Base-by-base conservation (phyloP, 2,797 vertebrate genomes). In the Gymnothorax reevesii region DNA sequence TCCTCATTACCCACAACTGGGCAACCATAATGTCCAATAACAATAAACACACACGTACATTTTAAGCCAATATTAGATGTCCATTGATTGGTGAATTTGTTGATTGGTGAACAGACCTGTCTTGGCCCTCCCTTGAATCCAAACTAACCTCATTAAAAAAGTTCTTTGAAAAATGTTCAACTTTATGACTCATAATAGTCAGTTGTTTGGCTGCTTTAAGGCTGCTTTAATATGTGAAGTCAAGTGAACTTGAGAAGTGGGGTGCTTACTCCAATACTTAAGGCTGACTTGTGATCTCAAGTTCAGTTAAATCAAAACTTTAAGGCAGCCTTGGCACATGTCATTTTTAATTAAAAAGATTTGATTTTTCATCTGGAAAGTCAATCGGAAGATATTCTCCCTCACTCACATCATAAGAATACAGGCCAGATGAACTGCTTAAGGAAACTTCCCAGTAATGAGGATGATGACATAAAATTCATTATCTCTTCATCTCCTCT, bases 401-500 rank as follows among this genome's bases (percentile, higher is more conserved):
- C 55, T 2, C 5, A 77, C 20, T 77, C 4, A 77, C 54, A 22
- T 54, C 4, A 79, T 42, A 79, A 2, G 42, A n/a, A 52, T n/a
- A 13, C 4, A 17, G 73, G 73, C 49, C 77, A 12, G 55, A 55
- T 80, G 55, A 80, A 80, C 77, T n/a, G 49, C 52, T 55, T 22
- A 9, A 55, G 20, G 77, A 55, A n/a, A n/a, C 77, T 80, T 55
- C 77, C 9, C 25, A 10, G 77, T 20, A 80, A 54, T 52, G 22
- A 22, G 20, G 52, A 17, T 15, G 52, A 80, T 80, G 77, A 55
- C 49, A 80, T 54, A 7, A 55, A 55, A 80, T n/a, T 8, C 52
- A 22, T 33, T 54, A 80, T 80, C 77, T 80, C 73, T 42, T 73
- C 15, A 42, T 80, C 77, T 80, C 77, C 55, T 7, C 20, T 80